Conservation (phyloP, 2,113 vertebrate genomes). For the Tonatia bakeri region DNA sequence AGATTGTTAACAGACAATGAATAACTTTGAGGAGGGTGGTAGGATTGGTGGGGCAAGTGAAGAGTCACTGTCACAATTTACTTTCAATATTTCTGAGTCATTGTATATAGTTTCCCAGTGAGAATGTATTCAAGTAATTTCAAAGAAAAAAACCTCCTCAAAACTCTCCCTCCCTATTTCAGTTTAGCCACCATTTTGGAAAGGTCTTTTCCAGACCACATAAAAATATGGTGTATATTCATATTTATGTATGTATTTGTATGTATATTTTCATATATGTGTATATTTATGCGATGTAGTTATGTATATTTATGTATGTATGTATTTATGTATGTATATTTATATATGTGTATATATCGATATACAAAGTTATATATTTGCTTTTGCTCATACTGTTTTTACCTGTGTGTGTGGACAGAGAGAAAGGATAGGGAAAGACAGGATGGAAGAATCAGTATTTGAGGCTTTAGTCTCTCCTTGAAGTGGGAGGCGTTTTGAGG, state of each 20-base stretch:
- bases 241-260: background rate
- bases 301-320: background rate
- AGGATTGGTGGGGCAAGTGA: background rate
- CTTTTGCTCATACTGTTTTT: background rate
- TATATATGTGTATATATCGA: background rate
- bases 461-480: background rate
- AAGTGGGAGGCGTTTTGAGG: background rate
- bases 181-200: background rate
- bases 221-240: background rate
- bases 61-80: background rate
- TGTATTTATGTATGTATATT: background rate
- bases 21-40: background rate
- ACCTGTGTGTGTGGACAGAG: background rate
- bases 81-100: background rate
- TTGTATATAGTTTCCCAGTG: background rate
- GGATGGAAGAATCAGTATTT: background rate
- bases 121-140: background rate
- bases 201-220: background rate
- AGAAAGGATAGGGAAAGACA: background rate
- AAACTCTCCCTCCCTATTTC: background rate
- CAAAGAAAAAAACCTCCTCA: background rate
- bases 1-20: background rate
- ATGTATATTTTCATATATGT: background rate
- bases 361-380: background rate
- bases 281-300: background rate